phyloP scores from a whole-genome alignment of 2,888 invertebrate genomes.

The Capitulum mitella region DNA sequence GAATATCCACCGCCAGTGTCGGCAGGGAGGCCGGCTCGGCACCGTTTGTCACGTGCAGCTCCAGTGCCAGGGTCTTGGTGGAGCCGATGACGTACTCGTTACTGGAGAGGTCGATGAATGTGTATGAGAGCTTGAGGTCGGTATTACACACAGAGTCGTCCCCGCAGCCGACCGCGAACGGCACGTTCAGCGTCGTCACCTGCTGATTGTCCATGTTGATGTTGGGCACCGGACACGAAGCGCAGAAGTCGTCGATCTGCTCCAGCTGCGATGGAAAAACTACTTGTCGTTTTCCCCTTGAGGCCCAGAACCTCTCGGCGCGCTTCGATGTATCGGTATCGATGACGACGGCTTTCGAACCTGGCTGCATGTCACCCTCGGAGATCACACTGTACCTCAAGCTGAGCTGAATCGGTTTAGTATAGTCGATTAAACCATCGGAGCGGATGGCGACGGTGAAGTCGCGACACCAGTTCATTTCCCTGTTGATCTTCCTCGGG shows the following conservation, averaged over 20 bases:
- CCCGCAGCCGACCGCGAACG: constrained; percentile 50
- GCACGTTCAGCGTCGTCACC: constrained; percentile 33
- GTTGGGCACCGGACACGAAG: constrained; percentile 35
- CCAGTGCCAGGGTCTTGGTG: constrained; percentile 38
- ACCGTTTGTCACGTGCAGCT: constrained; percentile 40
- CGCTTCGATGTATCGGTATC: too few species aligned
- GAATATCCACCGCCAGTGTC: constrained; percentile 38
- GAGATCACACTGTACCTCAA: neutral
- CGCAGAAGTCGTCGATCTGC: constrained; percentile 35
- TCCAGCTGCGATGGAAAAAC: neutral
- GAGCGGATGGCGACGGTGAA: neutral
- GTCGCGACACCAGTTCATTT: neutral
- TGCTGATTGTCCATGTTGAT: constrained; percentile 29
- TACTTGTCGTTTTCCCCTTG: neutral
- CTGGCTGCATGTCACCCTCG: neutral
- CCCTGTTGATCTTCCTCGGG: neutral
- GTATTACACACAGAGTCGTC: constrained; percentile 51
- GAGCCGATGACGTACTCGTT: constrained; percentile 41
- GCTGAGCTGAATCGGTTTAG: neutral
- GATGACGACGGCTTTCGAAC: neutral
- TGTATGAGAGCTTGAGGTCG: constrained; percentile 41
- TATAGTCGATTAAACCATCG: neutral
- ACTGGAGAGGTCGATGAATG: neutral
- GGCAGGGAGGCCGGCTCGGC: constrained; percentile 44
- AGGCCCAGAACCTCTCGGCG: too few species aligned